Conservation (phyloP, 2,888 invertebrate genomes). For the Camponotus fellah region DNA sequence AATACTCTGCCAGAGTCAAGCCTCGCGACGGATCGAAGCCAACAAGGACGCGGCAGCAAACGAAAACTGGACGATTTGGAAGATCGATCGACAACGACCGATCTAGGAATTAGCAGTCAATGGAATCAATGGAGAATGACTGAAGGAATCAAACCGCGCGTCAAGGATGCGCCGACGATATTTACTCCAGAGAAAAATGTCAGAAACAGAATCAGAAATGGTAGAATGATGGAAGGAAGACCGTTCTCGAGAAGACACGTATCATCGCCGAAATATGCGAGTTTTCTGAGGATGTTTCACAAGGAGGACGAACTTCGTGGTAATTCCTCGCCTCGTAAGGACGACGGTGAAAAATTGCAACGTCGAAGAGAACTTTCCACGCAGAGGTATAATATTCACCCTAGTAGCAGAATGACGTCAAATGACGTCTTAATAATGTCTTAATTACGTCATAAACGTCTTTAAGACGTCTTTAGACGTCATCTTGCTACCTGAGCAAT, state of each 20-base stretch:
- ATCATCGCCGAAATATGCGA: slow-evolving; percentile 21
- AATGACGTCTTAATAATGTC: no score
- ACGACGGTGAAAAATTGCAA: slow-evolving; percentile 8
- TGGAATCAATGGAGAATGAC: not conserved
- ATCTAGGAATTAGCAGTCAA: not conserved
- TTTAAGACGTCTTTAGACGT: no score
- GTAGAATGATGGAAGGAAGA: not conserved
- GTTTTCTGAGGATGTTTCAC: slow-evolving; percentile 24
- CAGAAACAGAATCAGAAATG: slow-evolving; percentile 1
- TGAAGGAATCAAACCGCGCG: not conserved
- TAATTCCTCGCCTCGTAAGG: slow-evolving; percentile 4
- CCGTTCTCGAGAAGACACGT: not conserved
- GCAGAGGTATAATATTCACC: slow-evolving; percentile 14
- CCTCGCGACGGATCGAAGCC: slow-evolving; percentile 18
- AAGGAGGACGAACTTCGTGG: slow-evolving; percentile 1
- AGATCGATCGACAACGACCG: not conserved
- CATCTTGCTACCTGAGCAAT: no score
- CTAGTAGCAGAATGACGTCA: no score
- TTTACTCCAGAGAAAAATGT: not conserved
- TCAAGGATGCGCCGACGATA: not conserved
- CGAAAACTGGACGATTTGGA: not conserved
- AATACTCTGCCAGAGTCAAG: slow-evolving; percentile 1
- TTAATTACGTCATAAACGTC: no score
- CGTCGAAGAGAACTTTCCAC: not conserved
- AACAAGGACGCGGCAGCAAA: slow-evolving; percentile 13